Base-by-base conservation (phyloP, 2,797 vertebrate species). In the Chelonia mydas region DNA sequence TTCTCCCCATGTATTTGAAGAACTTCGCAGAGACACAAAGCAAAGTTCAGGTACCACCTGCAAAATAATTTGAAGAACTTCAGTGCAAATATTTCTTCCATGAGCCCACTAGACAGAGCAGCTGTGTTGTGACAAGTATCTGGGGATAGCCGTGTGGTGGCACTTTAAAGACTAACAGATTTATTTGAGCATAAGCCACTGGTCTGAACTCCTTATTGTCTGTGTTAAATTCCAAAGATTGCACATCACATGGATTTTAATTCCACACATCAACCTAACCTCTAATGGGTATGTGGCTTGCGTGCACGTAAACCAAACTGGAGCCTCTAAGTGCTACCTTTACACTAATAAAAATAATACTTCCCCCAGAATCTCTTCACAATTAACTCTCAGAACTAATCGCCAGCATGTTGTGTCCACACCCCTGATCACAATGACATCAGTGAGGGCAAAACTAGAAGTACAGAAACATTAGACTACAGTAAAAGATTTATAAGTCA, bases 1-100 rank as follows among this genome's bases (percentile, higher is more conserved):
- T 72, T 0, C 3, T 84, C 11, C 13, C 2, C 2, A 2, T 3
- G n/a, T 3, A 0, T 2, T 3, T 28, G 50, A 19, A 17, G 50
- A 33, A 28, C 37, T 25, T 2, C 49, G 25, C 2, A 17, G 85
- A 31, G 0, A 0, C 81, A 10, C 23, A 78, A 16, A 61, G 3
- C 27, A 12, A 7, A 37, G 72, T n/a, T 41, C n/a, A 72, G 65
- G 19, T 10, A 72, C 10, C 10, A 72, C 37, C n/a, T 41, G 37
- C 10, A 12, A 72, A 72, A 41, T 72, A 72, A 53, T 23, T 28
- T 28, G 59, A 54, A 7, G 27, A 83, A 85, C 0, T 77, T 28
- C 27, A 28, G 25, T 72, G 19, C 65, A 72, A 72, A 41, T n/a
- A 37, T 33, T 1, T 3, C 2, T 21, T 8, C 4, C 25, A 12